Conservation (phyloP, 2,113 vertebrate genomes). For the Eleginops maclovinus region DNA sequence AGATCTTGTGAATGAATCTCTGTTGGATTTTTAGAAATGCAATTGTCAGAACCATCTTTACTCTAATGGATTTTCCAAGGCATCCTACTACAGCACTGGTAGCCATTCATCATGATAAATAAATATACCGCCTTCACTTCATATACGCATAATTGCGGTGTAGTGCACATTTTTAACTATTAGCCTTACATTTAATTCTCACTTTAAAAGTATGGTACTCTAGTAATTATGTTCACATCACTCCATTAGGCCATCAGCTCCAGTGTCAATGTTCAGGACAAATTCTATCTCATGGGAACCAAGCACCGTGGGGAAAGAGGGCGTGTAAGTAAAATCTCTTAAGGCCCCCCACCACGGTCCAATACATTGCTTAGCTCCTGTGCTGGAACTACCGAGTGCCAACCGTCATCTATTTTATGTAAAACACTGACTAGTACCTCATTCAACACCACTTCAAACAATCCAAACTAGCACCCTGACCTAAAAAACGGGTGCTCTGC, state of each 20-base stretch:
- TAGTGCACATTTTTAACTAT: neutral
- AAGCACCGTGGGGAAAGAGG: neutral
- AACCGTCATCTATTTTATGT: no score
- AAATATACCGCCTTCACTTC: neutral
- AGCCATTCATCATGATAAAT: neutral
- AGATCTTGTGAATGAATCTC: neutral
- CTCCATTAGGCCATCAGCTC: constrained; percentile 31
- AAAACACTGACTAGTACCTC: no score
- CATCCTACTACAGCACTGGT: neutral
- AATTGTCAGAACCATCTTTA: neutral
- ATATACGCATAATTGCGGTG: neutral
- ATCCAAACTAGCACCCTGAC: neutral
- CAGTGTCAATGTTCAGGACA: constrained; percentile 24
- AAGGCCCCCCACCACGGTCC: no score
- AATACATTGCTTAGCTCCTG: no score
- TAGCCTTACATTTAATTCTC: neutral
- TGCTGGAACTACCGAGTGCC: no score
- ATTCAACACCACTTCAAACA: no score
- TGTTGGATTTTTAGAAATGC: neutral
- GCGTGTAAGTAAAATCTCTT: neutral
- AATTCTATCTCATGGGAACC: constrained; percentile 29
- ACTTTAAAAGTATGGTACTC: neutral
- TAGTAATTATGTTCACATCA: constrained; percentile 3
- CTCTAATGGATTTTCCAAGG: no score
- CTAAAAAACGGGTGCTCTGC: constrained; percentile 20